Conservation (phyloP, 2,797 vertebrate species). For the Gymnocypris eckloni region DNA sequence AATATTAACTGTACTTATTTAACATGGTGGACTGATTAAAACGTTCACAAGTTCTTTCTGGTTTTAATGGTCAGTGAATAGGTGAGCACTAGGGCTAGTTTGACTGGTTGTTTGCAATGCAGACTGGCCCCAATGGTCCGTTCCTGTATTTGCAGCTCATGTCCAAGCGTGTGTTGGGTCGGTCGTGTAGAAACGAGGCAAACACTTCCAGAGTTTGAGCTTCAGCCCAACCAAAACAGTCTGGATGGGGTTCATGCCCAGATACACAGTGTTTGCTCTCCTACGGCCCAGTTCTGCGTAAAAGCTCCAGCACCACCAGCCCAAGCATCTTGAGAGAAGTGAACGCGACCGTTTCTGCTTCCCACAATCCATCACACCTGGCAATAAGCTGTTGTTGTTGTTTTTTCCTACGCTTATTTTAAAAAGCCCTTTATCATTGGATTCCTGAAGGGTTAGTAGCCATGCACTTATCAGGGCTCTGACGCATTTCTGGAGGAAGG, state of each 20-base stretch:
- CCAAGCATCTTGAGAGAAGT: neutral
- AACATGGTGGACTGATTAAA: neutral
- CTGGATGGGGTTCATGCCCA: slow-evolving; percentile 31
- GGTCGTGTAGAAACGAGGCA: slow-evolving; percentile 21
- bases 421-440: slow-evolving; percentile 65
- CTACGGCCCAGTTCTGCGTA: neutral
- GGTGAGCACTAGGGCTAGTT: too few species aligned
- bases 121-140: neutral
- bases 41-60: neutral
- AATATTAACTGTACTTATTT: neutral
- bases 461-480: slow-evolving; percentile 67
- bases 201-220: slow-evolving; percentile 19
- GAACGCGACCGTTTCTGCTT: slow-evolving; percentile 24
- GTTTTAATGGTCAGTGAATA: neutral
- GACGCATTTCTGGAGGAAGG: slow-evolving; percentile 62
- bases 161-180: slow-evolving; percentile 2
- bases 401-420: slow-evolving; percentile 21
- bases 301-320: neutral
- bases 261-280: slow-evolving; percentile 27
- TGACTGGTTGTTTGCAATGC: neutral
- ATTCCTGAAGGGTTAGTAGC: slow-evolving; percentile 72
- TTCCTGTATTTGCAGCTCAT: slow-evolving; percentile 9
- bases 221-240: slow-evolving; percentile 33
- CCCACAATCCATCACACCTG: slow-evolving; percentile 59
- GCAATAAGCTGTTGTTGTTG: slow-evolving; percentile 53